Conservation (phyloP, 2,113 vertebrate genomes). For the Callipepla squamata region DNA sequence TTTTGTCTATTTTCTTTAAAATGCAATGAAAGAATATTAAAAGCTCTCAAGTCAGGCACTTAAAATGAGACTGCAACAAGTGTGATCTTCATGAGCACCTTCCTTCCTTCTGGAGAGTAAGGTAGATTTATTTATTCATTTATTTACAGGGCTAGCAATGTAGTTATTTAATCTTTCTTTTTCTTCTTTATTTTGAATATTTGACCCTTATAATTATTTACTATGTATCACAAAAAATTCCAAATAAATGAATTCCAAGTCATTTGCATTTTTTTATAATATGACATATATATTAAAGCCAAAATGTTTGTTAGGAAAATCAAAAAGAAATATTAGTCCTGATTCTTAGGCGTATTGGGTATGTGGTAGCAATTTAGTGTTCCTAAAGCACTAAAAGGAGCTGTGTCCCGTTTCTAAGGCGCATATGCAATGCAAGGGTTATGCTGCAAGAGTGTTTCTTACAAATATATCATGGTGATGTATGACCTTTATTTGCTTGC, state of each 20-base stretch:
- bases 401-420: neutral
- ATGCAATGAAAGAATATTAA: neutral
- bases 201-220: neutral
- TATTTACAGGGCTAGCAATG: neutral
- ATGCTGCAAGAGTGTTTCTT: neutral
- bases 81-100: neutral
- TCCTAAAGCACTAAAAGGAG: neutral
- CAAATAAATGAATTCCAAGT: neutral
- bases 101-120: neutral
- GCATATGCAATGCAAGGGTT: neutral
- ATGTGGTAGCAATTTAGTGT: neutral
- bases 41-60: neutral
- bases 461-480: slow-evolving; percentile 34
- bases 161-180: neutral
- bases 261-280: neutral
- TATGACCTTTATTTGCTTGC: slow-evolving; percentile 55
- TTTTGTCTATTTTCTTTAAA: neutral
- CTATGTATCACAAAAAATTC: neutral
- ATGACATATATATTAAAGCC: neutral
- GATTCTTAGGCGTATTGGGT: neutral
- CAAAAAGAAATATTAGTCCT: neutral
- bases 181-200: neutral
- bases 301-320: neutral
- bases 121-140: neutral
- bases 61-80: neutral